A percentile compares a stretch with the other conserved stretches of the same genome.
Conservation (phyloP, 1,140 invertebrate species). For the Araneus ventricosus region DNA sequence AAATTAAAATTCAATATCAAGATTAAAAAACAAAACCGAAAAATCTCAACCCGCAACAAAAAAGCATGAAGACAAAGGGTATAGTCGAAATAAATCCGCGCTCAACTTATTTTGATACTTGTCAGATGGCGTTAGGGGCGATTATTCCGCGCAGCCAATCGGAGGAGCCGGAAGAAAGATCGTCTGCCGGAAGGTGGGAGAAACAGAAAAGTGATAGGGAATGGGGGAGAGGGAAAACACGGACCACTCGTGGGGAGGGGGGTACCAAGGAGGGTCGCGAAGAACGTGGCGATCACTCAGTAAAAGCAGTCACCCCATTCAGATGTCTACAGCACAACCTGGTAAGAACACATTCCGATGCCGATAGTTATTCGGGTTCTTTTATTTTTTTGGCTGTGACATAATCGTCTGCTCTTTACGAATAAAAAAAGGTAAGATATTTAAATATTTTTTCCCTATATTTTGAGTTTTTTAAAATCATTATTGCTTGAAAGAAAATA, state of each 20-base stretch:
- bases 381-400: conserved; percentile 9
- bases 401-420: neutral
- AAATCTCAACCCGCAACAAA: neutral
- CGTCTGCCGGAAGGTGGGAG: conserved; percentile 52
- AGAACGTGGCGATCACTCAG: conserved; percentile 62
- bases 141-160: conserved; percentile 60
- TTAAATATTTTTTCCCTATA: neutral
- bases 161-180: conserved; percentile 59
- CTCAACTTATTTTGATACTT: conserved; percentile 40
- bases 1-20: neutral
- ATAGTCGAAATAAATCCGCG: neutral
- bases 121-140: conserved; percentile 69
- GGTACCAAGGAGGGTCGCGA: conserved; percentile 29
- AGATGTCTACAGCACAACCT: neutral
- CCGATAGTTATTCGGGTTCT: neutral
- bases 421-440: neutral
- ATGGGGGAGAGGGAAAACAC: neutral
- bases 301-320: conserved; percentile 24
- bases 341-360: neutral
- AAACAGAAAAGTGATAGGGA: conserved; percentile 40
- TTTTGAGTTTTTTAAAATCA: too few species aligned
- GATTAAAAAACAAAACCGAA: neutral
- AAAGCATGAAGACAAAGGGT: neutral
- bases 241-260: conserved; percentile 26
- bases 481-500: too few species aligned